Base-by-base conservation (phyloP, 2,888 invertebrate species). In the Drosophila nr. fundita region DNA sequence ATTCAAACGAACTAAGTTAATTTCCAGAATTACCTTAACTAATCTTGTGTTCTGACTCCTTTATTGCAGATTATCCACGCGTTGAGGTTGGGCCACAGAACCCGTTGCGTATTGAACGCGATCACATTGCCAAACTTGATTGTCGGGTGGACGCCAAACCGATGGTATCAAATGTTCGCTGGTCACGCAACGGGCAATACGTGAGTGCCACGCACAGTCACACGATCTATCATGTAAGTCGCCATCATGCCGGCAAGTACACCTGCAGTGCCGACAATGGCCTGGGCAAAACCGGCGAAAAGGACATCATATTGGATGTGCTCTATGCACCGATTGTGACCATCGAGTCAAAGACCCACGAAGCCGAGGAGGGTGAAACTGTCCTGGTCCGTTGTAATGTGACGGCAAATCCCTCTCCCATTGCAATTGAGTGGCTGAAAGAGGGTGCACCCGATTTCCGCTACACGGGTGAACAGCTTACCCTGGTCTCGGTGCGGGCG, bases 81-180 rank as follows among this genome's bases (percentile, higher is more conserved):
- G 97, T 99, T 29, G 96, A 96, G 88, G 97, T 98, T 42, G 98
- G 97, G 7, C 98, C 98, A 2, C 97, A 97, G 91, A 98, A 98
- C 92, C 98, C 98, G 2, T 92, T 98, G 68, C 95, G 96, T 78
- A 96, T 99, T 21, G 98, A 98, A 93, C 95, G 96, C 72, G 98
- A 98, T 91, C 96, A 96, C 21, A 95, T 96, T 8, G 97, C 98
- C 8, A 96, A 95, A 6, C 94, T 99, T 91, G 96, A 96, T 80
- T 99, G 99, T 91, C 95, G 95, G 82, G 98, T 98, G 15, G 98
- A 98, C 90, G 96, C 98, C n/a, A 98, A 98, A 90, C 98, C 98
- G 1, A 95, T 95, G 91, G 98, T 98, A 0, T 95, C 94, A 80
- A 95, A 95, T 79, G 96, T 99, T 1, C 95, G 96, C 74, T 99